phyloP scores from a whole-genome alignment of 1,140 invertebrate species.

The Drosophila asahinai region DNA sequence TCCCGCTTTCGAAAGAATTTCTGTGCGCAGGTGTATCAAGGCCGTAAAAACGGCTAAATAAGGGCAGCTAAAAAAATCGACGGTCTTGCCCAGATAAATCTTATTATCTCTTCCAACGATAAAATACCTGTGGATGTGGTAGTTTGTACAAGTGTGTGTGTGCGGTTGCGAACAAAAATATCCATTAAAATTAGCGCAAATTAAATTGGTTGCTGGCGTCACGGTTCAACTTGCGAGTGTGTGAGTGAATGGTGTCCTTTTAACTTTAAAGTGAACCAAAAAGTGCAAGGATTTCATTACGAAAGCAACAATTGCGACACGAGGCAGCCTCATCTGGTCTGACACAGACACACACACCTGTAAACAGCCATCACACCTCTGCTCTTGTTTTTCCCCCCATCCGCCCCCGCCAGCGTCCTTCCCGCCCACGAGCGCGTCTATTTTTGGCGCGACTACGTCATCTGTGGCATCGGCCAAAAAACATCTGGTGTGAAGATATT shows the following conservation, averaged over 20 bases:
- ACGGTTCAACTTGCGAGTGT: neutral
- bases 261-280: neutral
- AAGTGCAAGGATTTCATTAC: constrained; percentile 12
- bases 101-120: neutral
- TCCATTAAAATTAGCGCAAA: constrained; percentile 24
- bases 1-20: constrained; percentile 24
- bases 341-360: constrained; percentile 39
- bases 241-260: neutral
- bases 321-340: constrained; percentile 21
- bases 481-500: constrained; percentile 67
- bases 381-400: constrained; percentile 29
- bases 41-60: constrained; percentile 33
- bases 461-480: constrained; percentile 49
- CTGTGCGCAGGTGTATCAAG: constrained; percentile 22
- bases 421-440: constrained; percentile 32
- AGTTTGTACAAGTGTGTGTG: constrained; percentile 9
- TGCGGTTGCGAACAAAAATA: constrained; percentile 26
- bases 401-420: constrained; percentile 19
- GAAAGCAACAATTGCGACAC: constrained; percentile 28
- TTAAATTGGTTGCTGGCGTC: constrained; percentile 14
- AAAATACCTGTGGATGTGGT: constrained; percentile 13
- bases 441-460: constrained; percentile 73
- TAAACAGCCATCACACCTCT: constrained; percentile 16
- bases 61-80: constrained; percentile 17
- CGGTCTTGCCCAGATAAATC: constrained; percentile 5